These are phyloP conservation scores for Pseudobourletiella spinata DNA, from an alignment of 1,140 invertebrate species.

Conservation along the genomic window DNA sequence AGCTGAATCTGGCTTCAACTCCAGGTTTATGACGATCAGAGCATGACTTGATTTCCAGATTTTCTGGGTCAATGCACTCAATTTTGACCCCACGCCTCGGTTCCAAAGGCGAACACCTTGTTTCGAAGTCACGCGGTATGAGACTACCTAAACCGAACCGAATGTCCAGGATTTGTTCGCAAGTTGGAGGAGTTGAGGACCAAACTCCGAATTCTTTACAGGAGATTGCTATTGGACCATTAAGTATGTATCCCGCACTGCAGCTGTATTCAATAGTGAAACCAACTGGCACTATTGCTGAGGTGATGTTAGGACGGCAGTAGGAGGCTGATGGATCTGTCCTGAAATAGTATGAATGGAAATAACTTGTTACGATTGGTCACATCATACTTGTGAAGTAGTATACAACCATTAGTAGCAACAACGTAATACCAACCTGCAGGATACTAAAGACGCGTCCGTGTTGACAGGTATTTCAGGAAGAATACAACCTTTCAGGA, in stretches of 20 bases:
- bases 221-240: conserved; percentile 21
- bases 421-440: conserved; percentile 8
- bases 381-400: too few relatives aligned
- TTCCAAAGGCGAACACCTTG: conserved; percentile 16
- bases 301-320: conserved; percentile 9
- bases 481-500: conserved; percentile 15
- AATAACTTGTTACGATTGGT: too few relatives aligned
- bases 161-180: conserved; percentile 33
- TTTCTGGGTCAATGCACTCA: conserved; percentile 31
- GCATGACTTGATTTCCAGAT: conserved; percentile 27
- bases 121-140: conserved; percentile 23
- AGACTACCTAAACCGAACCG: conserved; percentile 25
- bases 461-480: conserved; percentile 27
- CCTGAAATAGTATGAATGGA: too few relatives aligned
- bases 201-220: conserved; percentile 20
- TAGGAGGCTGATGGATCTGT: conserved; percentile 24
- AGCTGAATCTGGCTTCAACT: conserved; percentile 27
- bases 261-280: conserved; percentile 14
- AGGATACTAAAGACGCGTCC: conserved; percentile 25
- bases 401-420: background rate
- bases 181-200: conserved; percentile 22
- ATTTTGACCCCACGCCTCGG: conserved; percentile 21
- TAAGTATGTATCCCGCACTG: conserved; percentile 17
- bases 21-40: conserved; percentile 2
- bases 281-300: conserved; percentile 14